Base-by-base conservation (phyloP, 2,888 invertebrate species). In the Coremacera marginata region DNA sequence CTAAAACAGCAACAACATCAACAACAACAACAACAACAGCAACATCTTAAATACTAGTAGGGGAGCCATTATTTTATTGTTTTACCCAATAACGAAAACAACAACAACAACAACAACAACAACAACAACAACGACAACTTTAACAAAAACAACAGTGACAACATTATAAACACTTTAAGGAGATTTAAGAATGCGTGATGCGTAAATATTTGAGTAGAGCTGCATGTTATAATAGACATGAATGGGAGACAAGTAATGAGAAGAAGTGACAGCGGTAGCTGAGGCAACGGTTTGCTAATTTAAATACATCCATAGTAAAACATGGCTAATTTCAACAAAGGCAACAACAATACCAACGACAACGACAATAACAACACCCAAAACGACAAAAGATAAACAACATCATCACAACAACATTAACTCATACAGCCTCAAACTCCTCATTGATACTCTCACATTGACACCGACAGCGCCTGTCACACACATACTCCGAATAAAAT, bases 231-330 rank as follows among this genome's bases (percentile, higher is more conserved):
- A 19, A 16, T 16, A 11, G n/a, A 57, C 34, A 31, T 3, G 57
- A 60, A 22, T 5, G 11, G 11, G 62, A 60, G 25, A 19, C 3
- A 62, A 37, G 37, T 19, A 71, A 14, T 52, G 22, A 65, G 52
- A 34, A 19, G 44, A 11, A 37, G 4, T 3, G 25, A 37, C 4
- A 67, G 57, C 9, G 49, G 37, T 14, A 7, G 34, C 9, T 25
- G 27, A 16, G 52, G 70, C 16, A 22, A 16, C 51, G 52, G n/a
- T 27, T 31, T 70, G 70, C 70, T 70, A 70, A 70, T 70, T 70
- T 70, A 70, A 70, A 70, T 70, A 70, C 70, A 55, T 70, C 55
- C 52, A 9, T 16, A 34, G 65, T 65, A 65, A 65, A 65, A 34
- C 9, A 65, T 37, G 44, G 19, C 34, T 55, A 70, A 52, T 70